Base-by-base conservation (phyloP, 2,113 vertebrate species). In the Misgurnus mizolepis region DNA sequence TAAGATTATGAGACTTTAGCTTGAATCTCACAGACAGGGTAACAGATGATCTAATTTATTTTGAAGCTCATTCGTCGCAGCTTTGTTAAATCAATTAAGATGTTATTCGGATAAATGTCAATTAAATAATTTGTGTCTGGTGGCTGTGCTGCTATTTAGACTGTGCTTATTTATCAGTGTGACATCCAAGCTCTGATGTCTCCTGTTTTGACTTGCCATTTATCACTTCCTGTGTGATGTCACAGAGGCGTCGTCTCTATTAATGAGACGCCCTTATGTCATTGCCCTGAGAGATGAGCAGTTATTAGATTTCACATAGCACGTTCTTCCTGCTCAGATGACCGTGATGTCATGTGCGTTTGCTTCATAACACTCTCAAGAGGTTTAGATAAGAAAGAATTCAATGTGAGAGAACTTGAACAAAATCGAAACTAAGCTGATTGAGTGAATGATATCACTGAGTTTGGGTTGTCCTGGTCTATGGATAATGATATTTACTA, bases 221-320 rank as follows among this genome's bases (percentile, higher is more conserved):
- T 76, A 72, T 87, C 86, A 86, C 53, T 69, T 72, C 41, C 55
- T 45, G 34, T 78, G 71, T 80, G 80, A 87, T 80, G 50, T 87
- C 86, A 87, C 65, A 61, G 3, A 88, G 88, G 86, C 80, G 86
- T 83, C 56, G 80, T 3, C 66, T n/a, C 49, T 67, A 53, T 61
- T 68, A 53, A 45, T 58, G 49, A 67, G 18, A 76, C 34, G 55
- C 76, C 72, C 1, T 5, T 67, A 78, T 75, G 80, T 70, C 76
- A 72, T 40, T 2, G 49, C 41, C n/a, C 49, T 12, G 15, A 50
- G 56, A 49, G 43, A 83, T 79, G 65, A 67, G 49, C 22, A 17
- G n/a, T 80, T 66, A 85, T 61, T 82, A 72, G 14, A 68, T 79
- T 82, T 79, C 45, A n/a, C 43, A 40, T 2, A 18, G 43, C 15